Conservation (phyloP, 2,888 invertebrate genomes). For the Cephus sareptanus region DNA sequence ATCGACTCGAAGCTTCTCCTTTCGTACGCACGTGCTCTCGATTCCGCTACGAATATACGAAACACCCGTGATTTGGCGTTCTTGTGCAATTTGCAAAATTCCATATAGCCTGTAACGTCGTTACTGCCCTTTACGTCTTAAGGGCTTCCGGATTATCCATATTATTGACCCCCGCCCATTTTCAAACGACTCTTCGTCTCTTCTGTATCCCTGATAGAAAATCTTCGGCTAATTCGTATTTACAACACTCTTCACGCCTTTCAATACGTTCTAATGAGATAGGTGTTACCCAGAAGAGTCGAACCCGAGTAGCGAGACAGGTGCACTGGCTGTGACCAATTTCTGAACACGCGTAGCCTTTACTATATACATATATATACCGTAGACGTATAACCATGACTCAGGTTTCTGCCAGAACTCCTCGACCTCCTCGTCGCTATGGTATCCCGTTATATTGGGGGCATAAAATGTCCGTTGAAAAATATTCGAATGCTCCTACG, state of each 20-base stretch:
- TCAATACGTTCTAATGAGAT: conserved; percentile 37
- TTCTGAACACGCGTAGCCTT: not conserved
- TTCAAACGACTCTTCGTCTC: conserved; percentile 33
- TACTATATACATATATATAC: no score
- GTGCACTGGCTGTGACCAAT: no score
- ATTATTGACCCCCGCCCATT: conserved; percentile 20
- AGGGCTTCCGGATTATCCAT: no score
- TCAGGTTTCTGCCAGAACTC: conserved; percentile 1
- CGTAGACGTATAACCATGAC: not conserved
- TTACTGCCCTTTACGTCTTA: no score
- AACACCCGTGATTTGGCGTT: no score
- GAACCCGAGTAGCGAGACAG: no score
- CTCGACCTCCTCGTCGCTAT: conserved; percentile 22
- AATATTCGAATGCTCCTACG: conserved; percentile 29
- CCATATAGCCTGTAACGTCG: no score
- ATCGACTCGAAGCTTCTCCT: no score
- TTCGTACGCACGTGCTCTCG: no score
- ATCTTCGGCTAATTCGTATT: conserved; percentile 63
- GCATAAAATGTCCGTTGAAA: conserved; percentile 48
- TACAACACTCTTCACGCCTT: conserved; percentile 56
- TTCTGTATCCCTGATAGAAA: conserved; percentile 53
- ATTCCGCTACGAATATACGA: no score
- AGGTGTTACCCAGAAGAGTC: not conserved
- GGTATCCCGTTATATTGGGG: conserved; percentile 30
- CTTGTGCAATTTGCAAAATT: no score